Percentiles rank a stretch among this genome's conserved stretches.
phyloP scores from a whole-genome alignment of 2,888 invertebrate species.

The Gymnocheta viridis region DNA sequence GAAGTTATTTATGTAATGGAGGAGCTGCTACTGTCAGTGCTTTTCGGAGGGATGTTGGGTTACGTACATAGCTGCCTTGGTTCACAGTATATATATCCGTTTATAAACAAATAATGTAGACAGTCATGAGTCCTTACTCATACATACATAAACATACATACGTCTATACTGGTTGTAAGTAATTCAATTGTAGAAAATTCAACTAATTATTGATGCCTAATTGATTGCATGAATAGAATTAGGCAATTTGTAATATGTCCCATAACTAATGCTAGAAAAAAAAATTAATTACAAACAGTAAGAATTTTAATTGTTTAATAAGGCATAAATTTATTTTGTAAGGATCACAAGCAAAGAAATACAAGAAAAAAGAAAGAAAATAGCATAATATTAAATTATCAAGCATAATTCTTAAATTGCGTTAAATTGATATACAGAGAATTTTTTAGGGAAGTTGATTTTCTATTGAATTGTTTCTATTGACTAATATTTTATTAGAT shows the following conservation, averaged over 20 bases:
- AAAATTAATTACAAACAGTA: constrained; percentile 50
- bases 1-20: constrained; percentile 25
- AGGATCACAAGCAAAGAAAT: not conserved
- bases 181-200: constrained; percentile 73
- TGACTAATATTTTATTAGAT: no score
- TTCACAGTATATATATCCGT: not conserved
- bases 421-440: no score
- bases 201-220: constrained; percentile 81
- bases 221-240: constrained; percentile 76
- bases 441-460: no score
- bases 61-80: not conserved
- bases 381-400: not conserved
- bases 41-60: not conserved
- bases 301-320: constrained; percentile 53
- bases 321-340: constrained; percentile 37
- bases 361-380: not conserved
- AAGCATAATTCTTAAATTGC: not conserved
- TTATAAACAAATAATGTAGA: not conserved
- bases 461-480: no score
- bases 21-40: constrained; percentile 15
- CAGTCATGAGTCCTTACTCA: not conserved
- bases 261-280: not conserved
- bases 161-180: constrained; percentile 15
- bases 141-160: not conserved
- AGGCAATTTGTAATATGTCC: constrained; percentile 52